Base-by-base conservation (phyloP, 1,140 invertebrate species). In the Apocrypta bakeri region DNA sequence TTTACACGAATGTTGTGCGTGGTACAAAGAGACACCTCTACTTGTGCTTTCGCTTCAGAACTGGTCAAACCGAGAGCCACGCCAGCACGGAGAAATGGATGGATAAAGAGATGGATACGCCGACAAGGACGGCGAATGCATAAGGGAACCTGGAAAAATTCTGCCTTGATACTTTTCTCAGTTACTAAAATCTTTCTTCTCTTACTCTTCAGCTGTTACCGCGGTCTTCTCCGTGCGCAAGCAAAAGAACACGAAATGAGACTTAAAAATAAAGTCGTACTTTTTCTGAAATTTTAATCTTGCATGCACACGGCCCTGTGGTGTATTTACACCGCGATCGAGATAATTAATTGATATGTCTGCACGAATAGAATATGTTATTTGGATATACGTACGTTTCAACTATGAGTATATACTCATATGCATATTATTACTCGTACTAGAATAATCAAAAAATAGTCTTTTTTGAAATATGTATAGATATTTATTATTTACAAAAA, bases 31-130 rank as follows among this genome's bases (percentile, higher is more conserved):
- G 42, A 31, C 79, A 56, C 72, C 40, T 17, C 61, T 33, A 61
- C 33, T 8, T 8, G 27, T 74, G 69, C 66, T 74, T 71, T 74
- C 71, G 71, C 79, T 81, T 42, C 71, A 66, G 71, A 81, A 71
- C 71, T 81, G 79, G 79, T 81, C 79, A 81, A 81, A 81, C 71
- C 42, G 69, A 81, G 61, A 74, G 40, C 56, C 79, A 24, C 69
- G 56, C 61, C 33, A n/a, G 24, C 12, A 7, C 14, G 64, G 64
- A 72, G 80, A 75, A 71, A 81, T n/a, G n/a, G n/a, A n/a, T n/a
- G n/a, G n/a, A n/a, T n/a, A n/a, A n/a, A 17, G 68, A 72, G 72
- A 81, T 24, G 72, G 72, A 81, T 81, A 71, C 69, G 56, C 48
- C 33, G 29, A 77, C 21, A 63, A 74, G 69, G 74, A 76, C n/a